Evolutionary conservation across 2,797 vertebrate genomes (phyloP).

Genomic region (Pseudochaenichthys georgianus): DNA sequence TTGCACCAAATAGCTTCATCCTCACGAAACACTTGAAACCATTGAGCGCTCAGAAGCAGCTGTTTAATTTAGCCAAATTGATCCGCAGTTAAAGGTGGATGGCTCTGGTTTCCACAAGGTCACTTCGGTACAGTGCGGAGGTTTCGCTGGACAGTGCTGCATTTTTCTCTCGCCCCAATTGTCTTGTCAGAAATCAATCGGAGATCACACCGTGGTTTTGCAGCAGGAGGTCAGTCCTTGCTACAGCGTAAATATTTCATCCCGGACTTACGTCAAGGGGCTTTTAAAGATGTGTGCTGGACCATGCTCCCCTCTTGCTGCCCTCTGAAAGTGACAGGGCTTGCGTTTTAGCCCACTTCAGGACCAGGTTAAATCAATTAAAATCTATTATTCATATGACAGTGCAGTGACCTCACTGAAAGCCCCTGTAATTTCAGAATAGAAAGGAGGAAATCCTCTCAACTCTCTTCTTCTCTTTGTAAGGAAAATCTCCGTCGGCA

Average conservation of each 20-base stretch:
- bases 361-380: constrained; percentile 97
- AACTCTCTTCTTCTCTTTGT: constrained; percentile 45
- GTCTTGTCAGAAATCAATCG: constrained; percentile 95
- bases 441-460: constrained; percentile 63
- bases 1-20: constrained; percentile 30
- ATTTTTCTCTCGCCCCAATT: constrained; percentile 92
- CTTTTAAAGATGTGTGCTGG: constrained; percentile 94
- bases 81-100: constrained; percentile 12
- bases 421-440: constrained; percentile 79
- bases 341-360: constrained; percentile 92
- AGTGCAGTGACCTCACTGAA: constrained; percentile 77
- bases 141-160: constrained; percentile 68
- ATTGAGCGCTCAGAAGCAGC: constrained; percentile 18
- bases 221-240: constrained; percentile 91
- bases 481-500: constrained; percentile 41
- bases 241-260: constrained; percentile 95
- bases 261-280: constrained; percentile 90
- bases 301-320: constrained; percentile 88
- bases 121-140: not conserved
- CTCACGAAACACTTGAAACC: constrained; percentile 26
- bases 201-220: constrained; percentile 91
- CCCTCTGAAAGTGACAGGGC: constrained; percentile 92
- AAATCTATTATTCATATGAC: constrained; percentile 95
- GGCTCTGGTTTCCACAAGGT: constrained; percentile 24
- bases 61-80: constrained; percentile 31